Conservation (phyloP, 2,888 invertebrate species). For the Drosophila tanythrix region DNA sequence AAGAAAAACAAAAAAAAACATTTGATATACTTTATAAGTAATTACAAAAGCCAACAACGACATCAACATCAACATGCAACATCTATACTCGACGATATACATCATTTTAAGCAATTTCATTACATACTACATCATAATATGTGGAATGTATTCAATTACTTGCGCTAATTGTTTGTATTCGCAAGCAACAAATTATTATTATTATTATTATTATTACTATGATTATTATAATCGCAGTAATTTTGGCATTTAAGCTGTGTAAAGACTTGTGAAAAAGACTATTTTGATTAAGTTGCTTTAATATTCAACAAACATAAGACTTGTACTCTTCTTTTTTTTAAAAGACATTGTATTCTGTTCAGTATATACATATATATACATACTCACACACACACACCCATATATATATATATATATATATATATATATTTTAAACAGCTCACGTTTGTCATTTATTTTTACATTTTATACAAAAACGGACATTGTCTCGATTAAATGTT, state of each 20-base stretch:
- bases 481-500: slow-evolving; percentile 41
- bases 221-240: not conserved
- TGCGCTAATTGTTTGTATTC: slow-evolving; percentile 5
- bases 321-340: slow-evolving; percentile 7
- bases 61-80: slow-evolving; percentile 1
- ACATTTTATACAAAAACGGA: slow-evolving; percentile 10
- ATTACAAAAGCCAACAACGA: not conserved
- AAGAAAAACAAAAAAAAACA: not conserved
- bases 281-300: slow-evolving; percentile 42
- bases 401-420: not conserved
- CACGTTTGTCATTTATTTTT: slow-evolving; percentile 18
- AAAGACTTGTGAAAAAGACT: slow-evolving; percentile 53
- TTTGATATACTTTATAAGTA: slow-evolving; percentile 26
- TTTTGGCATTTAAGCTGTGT: slow-evolving; percentile 46
- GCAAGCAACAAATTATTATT: not conserved
- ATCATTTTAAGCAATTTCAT: slow-evolving; percentile 19
- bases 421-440: not conserved
- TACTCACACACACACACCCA: not conserved
- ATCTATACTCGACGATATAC: slow-evolving; percentile 24
- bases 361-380: not conserved
- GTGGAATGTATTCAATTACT: not conserved
- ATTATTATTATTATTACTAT: not conserved
- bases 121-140: not conserved
- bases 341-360: slow-evolving; percentile 13
- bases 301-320: slow-evolving; percentile 33